Evolutionary conservation across 2,797 vertebrate species (phyloP), one percentile per base, ranked within the genome.

Genomic region (Psittacula echo): DNA sequence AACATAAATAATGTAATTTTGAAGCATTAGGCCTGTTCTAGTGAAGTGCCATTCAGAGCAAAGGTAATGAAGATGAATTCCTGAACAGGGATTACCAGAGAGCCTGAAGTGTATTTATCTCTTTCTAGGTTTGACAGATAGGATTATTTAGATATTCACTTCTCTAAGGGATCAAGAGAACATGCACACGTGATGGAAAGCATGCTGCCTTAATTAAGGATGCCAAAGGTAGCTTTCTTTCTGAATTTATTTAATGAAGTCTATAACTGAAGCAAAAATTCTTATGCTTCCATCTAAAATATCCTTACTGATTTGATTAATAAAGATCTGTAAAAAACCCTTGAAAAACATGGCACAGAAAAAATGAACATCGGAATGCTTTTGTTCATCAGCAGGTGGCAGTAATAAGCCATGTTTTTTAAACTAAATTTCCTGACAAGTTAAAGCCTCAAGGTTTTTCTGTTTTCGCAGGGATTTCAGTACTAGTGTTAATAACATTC

Each of bases 381-480:
- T 87, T 39, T 95, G 32, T 91, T 82, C 79, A 90, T 74, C 98
- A 98, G 97, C 91, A 98, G 98, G 89, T 97, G 98, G 98, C 98
- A 97, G 97, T 96, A 97, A 97, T 90, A 62, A 96, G 89, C 97
- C 94, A 74, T 44, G 56, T 11, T 90, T 75, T 88, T 86, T 53
- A 37, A 58, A 61, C 21, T n/a, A 26, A 32, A 56, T 65, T 75
- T 47, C 71, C 51, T 87, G 61, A 56, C 50, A 66, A 85, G 45
- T 90, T 87, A 34, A 74, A 86, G 44, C 47, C 64, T 93, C 77
- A 88, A 88, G 47, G 48, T 92, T 70, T 95, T 96, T 96, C 82
- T 97, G 77, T 82, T 91, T 97, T 97, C 98, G 61, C 97, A 99
- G 99, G 96, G 99, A 99, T 97, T 99, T 98, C 96, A 98, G 88